phyloP scores from a whole-genome alignment of 2,113 vertebrate genomes.

The Willisornis vidua region DNA sequence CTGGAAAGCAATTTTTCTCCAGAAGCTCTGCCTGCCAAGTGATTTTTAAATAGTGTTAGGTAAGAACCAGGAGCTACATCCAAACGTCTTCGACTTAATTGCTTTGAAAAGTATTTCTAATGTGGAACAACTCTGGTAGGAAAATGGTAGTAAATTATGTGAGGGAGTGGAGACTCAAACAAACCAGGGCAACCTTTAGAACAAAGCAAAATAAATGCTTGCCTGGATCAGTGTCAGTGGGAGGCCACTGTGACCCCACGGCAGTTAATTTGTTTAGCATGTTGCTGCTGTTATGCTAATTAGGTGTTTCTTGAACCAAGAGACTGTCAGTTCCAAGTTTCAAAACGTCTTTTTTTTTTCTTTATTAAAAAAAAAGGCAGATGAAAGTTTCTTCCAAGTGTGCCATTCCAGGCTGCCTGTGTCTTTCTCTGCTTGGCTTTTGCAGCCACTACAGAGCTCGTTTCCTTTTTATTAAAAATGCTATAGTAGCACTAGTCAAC shows the following conservation, averaged over 20 bases:
- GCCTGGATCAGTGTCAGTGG: conserved; percentile 37
- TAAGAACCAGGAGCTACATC: neutral
- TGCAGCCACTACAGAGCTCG: neutral
- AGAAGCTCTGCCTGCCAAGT: neutral
- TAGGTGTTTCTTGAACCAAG: conserved; percentile 28
- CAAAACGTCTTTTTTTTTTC: neutral
- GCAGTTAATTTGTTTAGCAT: conserved; percentile 38
- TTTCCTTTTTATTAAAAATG: neutral
- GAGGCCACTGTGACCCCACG: conserved; percentile 20
- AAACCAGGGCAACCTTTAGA: conserved; percentile 32
- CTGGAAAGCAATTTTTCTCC: neutral
- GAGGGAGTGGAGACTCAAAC: neutral
- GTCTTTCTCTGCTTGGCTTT: neutral
- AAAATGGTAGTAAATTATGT: neutral
- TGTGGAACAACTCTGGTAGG: neutral
- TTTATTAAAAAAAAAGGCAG: neutral
- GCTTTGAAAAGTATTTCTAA: neutral
- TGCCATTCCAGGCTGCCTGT: neutral
- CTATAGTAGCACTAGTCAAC: neutral
- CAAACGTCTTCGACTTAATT: neutral
- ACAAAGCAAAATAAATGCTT: conserved; percentile 44
- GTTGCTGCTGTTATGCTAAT: conserved; percentile 48
- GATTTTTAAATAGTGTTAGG: neutral
- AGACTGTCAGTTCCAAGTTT: conserved; percentile 12
- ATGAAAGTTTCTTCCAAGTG: neutral